Evolutionary conservation across 2,888 invertebrate species (phyloP), one percentile per base, ranked within the genome.

Genomic region (Acleris literana): DNA sequence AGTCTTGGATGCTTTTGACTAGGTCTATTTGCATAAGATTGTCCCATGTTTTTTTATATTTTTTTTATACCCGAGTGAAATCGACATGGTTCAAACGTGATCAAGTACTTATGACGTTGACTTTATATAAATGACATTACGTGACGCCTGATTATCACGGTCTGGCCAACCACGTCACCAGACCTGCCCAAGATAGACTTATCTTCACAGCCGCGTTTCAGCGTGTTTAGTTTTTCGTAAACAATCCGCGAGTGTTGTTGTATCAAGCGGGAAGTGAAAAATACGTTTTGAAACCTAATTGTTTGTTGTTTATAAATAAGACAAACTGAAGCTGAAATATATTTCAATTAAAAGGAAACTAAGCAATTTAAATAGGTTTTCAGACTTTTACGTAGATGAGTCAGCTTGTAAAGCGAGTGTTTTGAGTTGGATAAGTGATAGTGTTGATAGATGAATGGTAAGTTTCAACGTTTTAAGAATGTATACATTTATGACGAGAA

Each of bases 191-290:
- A 57, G 63, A 52, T 44, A 62, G 53, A 20, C 57, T 46, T 52
- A 65, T 60, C 43, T 56, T 11, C 39, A 39, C 29, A 20, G 49
- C 16, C 51, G 43, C 29, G 43, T 39, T 39, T 11, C 17, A 51
- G 49, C 33, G 51, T 57, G 22, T 57, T 56, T 60, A 65, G 60
- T 65, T 49, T 51, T 56, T 61, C 25, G 55, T 65, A 60, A 65
- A 65, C 59, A 61, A 58, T 51, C 49, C 60, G 55, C 44, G 55
- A 61, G 60, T 51, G 65, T 51, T 65, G 65, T 65, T 60, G 65
- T 65, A 55, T 54, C 17, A 39, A 39, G 2, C 39, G 58, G 33
- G 16, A 52, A 46, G 39, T 59, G 48, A 25, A 46, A n/a, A 46
- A 46, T 17, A 46, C 0, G 33, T 3, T 33, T 11, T 39, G 13